These are phyloP conservation scores for Macropodus opercularis DNA, from an alignment of 2,797 vertebrate species.

Conservation along the genomic window DNA sequence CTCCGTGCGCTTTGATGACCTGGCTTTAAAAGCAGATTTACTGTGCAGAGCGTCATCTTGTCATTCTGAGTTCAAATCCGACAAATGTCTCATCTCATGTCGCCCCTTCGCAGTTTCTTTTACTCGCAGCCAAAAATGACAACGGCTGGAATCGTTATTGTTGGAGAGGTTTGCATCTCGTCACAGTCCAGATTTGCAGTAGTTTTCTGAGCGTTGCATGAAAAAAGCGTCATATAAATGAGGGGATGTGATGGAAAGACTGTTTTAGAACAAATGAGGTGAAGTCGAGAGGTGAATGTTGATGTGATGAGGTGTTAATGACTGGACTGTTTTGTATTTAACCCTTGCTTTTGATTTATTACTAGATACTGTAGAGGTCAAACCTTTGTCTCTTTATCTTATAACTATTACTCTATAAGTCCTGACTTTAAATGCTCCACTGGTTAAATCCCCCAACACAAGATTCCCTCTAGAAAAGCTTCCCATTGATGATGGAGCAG, in stretches of 20 bases:
- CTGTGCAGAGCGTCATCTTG: neutral
- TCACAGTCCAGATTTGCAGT: neutral
- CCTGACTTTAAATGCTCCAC: too few relatives aligned
- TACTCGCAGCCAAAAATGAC: neutral
- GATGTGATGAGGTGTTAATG: constrained; percentile 12
- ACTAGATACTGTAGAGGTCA: neutral
- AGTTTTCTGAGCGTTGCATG: neutral
- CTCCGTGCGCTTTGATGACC: neutral
- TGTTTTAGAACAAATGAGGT: neutral
- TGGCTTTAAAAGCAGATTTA: neutral
- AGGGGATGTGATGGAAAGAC: neutral
- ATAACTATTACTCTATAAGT: too few relatives aligned
- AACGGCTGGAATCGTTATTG: neutral
- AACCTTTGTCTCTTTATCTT: too few relatives aligned
- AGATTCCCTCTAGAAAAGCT: neutral
- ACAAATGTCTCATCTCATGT: neutral
- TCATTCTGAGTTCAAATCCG: neutral
- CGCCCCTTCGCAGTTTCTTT: neutral
- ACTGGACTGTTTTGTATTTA: neutral
- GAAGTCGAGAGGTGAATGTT: neutral
- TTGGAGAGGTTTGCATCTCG: neutral
- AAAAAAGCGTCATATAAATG: too few relatives aligned
- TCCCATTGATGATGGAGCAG: neutral
- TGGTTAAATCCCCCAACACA: fast-evolving
- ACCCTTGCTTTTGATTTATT: neutral